phyloP scores from a whole-genome alignment of 30 jellyfish, hydroid and myxozoan genomes.

The Pelagia noctiluca region DNA sequence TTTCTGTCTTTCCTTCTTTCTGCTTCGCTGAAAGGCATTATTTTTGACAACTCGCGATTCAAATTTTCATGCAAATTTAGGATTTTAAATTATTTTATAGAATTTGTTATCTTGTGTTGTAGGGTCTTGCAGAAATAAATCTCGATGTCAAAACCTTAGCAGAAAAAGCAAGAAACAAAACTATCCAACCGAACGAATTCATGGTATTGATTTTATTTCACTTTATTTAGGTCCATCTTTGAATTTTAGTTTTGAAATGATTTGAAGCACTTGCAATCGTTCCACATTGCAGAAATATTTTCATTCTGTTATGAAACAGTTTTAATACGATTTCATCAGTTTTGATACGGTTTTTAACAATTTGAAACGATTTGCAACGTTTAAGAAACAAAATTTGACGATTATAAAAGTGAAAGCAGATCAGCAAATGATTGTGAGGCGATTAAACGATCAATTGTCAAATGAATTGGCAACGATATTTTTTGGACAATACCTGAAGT shows the following conservation, averaged over 20 bases:
- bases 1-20: background rate
- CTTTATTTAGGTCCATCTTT: background rate
- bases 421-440: too few relatives aligned
- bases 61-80: too few relatives aligned
- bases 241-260: background rate
- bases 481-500: too few relatives aligned
- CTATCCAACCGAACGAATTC: constrained; percentile 80
- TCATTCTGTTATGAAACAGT: too few relatives aligned
- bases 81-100: background rate
- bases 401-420: too few relatives aligned
- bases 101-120: background rate
- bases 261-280: constrained; percentile 9
- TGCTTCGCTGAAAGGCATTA: too few relatives aligned
- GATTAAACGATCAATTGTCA: too few relatives aligned
- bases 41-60: too few relatives aligned
- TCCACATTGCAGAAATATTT: background rate
- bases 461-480: too few relatives aligned
- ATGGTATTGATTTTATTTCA: constrained; percentile 46
- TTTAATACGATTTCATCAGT: too few relatives aligned
- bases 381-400: too few relatives aligned
- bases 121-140: constrained; percentile 81
- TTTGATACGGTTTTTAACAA: background rate
- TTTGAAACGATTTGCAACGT: background rate
- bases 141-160: constrained; percentile 76
- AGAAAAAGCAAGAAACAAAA: constrained; percentile 86